Base-by-base conservation (phyloP, 2,888 invertebrate species). In the Lamproptera curius region DNA sequence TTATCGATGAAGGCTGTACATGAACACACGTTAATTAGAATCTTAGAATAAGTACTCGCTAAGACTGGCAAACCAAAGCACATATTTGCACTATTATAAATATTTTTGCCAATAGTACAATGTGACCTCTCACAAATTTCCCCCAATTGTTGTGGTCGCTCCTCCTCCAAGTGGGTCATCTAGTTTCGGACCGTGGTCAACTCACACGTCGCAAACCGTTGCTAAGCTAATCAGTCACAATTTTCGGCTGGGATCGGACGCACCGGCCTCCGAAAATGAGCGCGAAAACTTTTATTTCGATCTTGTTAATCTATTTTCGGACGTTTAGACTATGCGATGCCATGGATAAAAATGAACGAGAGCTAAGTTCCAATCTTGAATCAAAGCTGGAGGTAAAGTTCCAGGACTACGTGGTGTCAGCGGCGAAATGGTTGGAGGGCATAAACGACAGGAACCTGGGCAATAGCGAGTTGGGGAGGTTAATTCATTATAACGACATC, bases 371-470 rank as follows among this genome's bases (percentile, higher is more conserved):
- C 0, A 40, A 55, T 6, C 51, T 79, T 3, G 73, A 75, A 50
- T 56, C 63, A 16, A 71, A 60, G 10, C 54, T 81, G 16, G 66
- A 72, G 46, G 50, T 54, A 23, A 74, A 65, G 55, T 54, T 81
- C 0, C 56, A 61, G 33, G 70, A 74, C 42, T 69, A 56, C 46
- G 53, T 63, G 0, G 55, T 56, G 38, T 58, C 46, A 53, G 46
- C 72, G 0, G 61, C 72, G 0, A 57, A 57, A 39, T 67, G 61
- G 61, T 52, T 86, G 15, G 76, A 78, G 37, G 55, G 62, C 16
- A 71, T 78, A n/a, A 84, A 85, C 51, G 82, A 85, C 61, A 55
- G 55, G 13, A 63, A 74, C 60, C 56, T 82, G 17, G 73, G 76
- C 0, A 59, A 56, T 0, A 78, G 74, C 63, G 70, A 67, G 1